Evolutionary conservation across 2,797 vertebrate species (phyloP).

Genomic region (Acrossocheilus wenchowensis): DNA sequence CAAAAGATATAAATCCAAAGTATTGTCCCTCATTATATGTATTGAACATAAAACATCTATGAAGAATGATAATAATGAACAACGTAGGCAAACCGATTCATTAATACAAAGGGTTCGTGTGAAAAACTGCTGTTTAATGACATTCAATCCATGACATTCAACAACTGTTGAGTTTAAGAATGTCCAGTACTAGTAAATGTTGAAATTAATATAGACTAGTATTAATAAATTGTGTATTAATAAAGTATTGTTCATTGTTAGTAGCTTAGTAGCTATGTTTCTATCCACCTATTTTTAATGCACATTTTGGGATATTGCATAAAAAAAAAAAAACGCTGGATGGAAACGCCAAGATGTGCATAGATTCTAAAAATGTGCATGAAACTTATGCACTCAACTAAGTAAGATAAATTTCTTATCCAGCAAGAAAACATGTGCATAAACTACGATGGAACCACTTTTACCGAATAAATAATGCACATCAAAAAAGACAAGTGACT

Average conservation of each 20-base stretch:
- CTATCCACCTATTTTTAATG: too few species aligned
- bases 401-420: too few species aligned
- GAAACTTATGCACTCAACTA: too few species aligned
- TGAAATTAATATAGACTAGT: neutral
- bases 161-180: neutral
- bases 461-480: too few species aligned
- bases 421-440: too few species aligned
- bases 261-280: neutral
- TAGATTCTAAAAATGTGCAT: too few species aligned
- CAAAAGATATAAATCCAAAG: neutral
- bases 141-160: neutral
- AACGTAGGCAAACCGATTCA: accelerated
- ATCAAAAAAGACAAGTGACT: too few species aligned
- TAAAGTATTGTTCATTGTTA: neutral
- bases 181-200: neutral
- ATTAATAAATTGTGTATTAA: neutral
- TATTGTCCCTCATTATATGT: neutral
- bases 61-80: neutral
- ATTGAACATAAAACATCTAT: neutral
- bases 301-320: too few species aligned
- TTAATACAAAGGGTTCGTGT: neutral
- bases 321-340: too few species aligned
- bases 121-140: neutral
- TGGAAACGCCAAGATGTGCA: too few species aligned
- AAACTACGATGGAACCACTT: too few species aligned